Evolutionary conservation across 2,888 invertebrate species (phyloP).

Genomic region (Tachina fera): DNA sequence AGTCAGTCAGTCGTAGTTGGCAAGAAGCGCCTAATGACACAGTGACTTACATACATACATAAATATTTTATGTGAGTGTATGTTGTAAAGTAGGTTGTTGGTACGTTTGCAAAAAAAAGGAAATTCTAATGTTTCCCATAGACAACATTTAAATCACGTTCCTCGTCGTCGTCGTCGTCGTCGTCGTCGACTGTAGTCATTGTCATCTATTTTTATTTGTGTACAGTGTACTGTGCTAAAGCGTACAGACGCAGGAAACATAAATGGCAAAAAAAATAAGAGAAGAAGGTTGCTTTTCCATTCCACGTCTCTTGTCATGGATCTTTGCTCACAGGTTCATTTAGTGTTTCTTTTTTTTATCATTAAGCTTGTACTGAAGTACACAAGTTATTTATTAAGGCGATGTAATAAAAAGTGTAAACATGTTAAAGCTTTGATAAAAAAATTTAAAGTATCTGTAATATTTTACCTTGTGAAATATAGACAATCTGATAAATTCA

Average conservation of each 20-base stretch:
- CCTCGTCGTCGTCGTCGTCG: constrained; percentile 38
- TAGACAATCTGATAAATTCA: background rate
- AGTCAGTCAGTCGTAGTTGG: constrained; percentile 22
- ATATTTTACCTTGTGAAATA: constrained; percentile 15
- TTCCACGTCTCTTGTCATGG: constrained; percentile 26
- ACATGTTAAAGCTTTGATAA: constrained; percentile 49
- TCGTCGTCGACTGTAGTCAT: constrained; percentile 56
- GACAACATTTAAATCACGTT: constrained; percentile 63
- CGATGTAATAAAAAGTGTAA: constrained; percentile 61
- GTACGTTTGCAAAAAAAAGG: constrained; percentile 23
- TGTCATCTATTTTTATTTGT: constrained; percentile 57
- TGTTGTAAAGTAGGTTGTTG: constrained; percentile 50
- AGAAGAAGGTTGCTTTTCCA: background rate
- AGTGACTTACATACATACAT: constrained; percentile 51
- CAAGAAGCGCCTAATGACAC: constrained; percentile 57
- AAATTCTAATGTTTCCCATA: constrained; percentile 52
- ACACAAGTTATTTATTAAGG: constrained; percentile 47
- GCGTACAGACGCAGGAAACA: constrained; percentile 31
- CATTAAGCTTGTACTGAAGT: constrained; percentile 1
- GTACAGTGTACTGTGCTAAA: background rate
- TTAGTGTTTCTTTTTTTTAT: constrained; percentile 12
- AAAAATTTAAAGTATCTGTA: constrained; percentile 42
- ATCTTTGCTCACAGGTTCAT: constrained; percentile 13
- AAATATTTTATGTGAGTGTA: constrained; percentile 28
- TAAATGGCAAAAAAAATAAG: constrained; percentile 18